Conservation (phyloP, 2,113 vertebrate genomes). For the Oreotrochilus melanogaster region DNA sequence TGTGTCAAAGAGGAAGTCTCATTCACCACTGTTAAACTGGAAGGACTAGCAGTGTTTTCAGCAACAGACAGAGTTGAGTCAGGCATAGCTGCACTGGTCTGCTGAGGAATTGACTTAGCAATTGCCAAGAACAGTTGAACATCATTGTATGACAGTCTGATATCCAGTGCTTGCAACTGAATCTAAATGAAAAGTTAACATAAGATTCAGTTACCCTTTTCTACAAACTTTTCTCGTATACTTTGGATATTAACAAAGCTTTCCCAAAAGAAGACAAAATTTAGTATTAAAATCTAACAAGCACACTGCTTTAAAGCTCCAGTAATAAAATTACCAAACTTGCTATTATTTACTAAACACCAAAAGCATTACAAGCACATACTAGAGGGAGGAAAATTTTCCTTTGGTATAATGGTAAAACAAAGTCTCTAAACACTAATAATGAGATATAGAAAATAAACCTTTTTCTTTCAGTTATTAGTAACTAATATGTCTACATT, state of each 20-base stretch:
- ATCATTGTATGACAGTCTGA: slow-evolving; percentile 97
- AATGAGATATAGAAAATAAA: neutral
- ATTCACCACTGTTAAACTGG: neutral
- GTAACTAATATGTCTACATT: neutral
- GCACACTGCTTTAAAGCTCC: neutral
- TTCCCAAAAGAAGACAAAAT: neutral
- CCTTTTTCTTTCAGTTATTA: neutral
- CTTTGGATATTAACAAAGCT: neutral
- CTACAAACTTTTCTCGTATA: neutral
- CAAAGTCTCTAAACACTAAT: neutral
- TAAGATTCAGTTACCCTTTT: neutral
- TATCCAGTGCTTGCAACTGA: slow-evolving; percentile 92
- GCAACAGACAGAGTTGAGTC: neutral
- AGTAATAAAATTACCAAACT: neutral
- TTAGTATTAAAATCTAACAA: neutral
- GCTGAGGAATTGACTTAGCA: slow-evolving; percentile 90
- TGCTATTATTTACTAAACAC: neutral
- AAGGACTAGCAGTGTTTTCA: neutral
- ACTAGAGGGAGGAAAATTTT: neutral
- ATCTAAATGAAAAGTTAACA: slow-evolving; percentile 78
- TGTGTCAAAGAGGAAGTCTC: slow-evolving; percentile 39
- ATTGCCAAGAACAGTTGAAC: slow-evolving; percentile 95
- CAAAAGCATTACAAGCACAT: neutral
- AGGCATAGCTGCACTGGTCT: slow-evolving; percentile 68
- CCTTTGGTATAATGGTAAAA: neutral